Percentiles rank a stretch among this genome's conserved stretches.
Evolutionary conservation across 2,888 invertebrate species (phyloP).

Genomic region (Phaonia tiefii): DNA sequence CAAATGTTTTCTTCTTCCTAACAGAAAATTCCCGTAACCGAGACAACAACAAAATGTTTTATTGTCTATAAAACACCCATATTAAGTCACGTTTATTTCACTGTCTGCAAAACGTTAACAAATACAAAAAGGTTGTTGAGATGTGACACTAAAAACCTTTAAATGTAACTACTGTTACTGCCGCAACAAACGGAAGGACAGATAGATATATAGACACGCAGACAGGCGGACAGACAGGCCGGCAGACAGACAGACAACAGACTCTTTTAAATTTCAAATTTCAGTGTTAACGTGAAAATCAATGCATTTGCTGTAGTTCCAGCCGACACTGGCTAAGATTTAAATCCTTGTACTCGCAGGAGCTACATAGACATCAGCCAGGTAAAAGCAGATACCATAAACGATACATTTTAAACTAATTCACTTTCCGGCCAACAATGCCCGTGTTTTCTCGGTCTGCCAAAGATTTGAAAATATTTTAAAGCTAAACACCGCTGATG

Average conservation of each 20-base stretch:
- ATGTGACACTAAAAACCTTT: constrained; percentile 35
- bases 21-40: no score
- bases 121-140: constrained; percentile 27
- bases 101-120: not conserved
- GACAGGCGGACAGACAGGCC: not conserved
- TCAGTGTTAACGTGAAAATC: constrained; percentile 37
- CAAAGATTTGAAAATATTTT: constrained; percentile 34
- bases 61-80: constrained; percentile 37
- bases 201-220: not conserved
- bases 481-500: constrained; percentile 14
- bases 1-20: no score
- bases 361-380: no score
- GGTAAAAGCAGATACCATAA: no score
- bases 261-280: constrained; percentile 40
- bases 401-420: constrained; percentile 56
- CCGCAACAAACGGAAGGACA: constrained; percentile 3
- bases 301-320: constrained; percentile 7
- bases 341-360: constrained; percentile 8
- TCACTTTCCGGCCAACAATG: constrained; percentile 60
- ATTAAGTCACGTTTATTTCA: constrained; percentile 38
- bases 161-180: constrained; percentile 35
- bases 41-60: constrained; percentile 32
- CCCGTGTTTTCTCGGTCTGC: constrained; percentile 43
- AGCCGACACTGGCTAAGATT: constrained; percentile 3
- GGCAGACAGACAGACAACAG: not conserved